Evolutionary conservation across 2,797 vertebrate genomes (phyloP), one percentile per base, ranked within the genome.

Genomic region (Orientallactaga sibirica): DNA sequence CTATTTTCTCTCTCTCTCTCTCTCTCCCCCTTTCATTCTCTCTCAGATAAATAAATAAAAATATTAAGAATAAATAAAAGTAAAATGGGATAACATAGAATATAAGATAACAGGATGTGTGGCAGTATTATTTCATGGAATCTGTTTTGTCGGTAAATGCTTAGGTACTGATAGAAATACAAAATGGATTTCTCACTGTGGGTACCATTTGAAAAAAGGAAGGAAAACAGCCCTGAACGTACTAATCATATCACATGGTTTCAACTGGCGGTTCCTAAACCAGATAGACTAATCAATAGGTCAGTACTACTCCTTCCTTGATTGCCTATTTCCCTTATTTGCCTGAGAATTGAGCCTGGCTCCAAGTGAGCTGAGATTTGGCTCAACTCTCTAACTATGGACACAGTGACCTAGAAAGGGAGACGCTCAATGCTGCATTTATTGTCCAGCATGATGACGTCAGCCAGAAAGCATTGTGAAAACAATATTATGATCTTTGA

Each of bases 361-460:
- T 95, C 77, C 80, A 61, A 48, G 37, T 9, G 74, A 67, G 67
- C 37, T 58, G 61, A 7, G 8, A 78, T 82, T 83, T 86, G 93
- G 90, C 86, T 94, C 27, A 7, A n/a, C 90, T 87, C 70, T 85
- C 90, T 68, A 62, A 64, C 86, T 81, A 73, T 52, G 78, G 95
- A 80, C 76, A 76, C 14, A 91, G 92, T 97, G 92, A 93, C 78
- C 90, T 94, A 91, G 93, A 92, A 88, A 95, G 92, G n/a, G 71
- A 92, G 94, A 24, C 7, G 5, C 29, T 95, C 88, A n/a, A 3
- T 73, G 78, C 95, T 86, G 58, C 67, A 4, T 85, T 92, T 95
- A 82, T 85, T 93, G 95, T 95, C 95, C 95, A 78, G 33, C 76
- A 93, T 96, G 52, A 93, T 96, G 52, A 87, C 48, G 84, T 95